Evolutionary conservation across 2,888 invertebrate genomes (phyloP), one percentile per base, ranked within the genome.

Genomic region (Leptopilina myrica): DNA sequence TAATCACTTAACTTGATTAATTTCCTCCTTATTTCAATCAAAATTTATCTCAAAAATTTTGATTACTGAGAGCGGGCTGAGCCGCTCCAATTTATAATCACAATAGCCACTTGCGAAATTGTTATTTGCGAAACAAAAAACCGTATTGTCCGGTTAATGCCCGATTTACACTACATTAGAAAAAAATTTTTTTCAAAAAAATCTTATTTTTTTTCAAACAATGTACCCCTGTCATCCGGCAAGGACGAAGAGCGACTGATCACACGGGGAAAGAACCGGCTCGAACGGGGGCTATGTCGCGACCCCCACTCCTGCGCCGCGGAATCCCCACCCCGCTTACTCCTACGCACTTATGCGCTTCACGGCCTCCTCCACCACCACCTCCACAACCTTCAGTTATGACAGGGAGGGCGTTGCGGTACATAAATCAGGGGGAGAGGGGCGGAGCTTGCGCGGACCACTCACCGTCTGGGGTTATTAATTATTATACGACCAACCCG

Each of bases 351-450:
- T 64, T 66, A 64, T 53, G 56, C 69, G 80, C 67, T 76, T 64
- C 64, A 78, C 80, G 76, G 69, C 83, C 81, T 83, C 83, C 81
- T 83, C 84, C 82, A 81, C 81, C 81, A 79, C 79, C 81, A 69
- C 77, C 80, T 64, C 79, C 77, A 78, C 78, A 79, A 76, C 83
- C 40, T 14, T 26, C 33, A 26, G 88, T 91, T 91, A 91, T 91
- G 91, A 91, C 91, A 91, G 88, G 86, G 88, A 88, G 89, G 91
- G 91, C 91, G 91, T 89, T 87, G 88, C 91, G 89, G 88, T 91
- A 91, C 91, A 91, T 91, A 91, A 91, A 91, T 91, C 90, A 90
- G 89, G 89, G 88, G 89, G 86, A 86, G 84, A 86, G 86, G 85
- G 91, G 91, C 91, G 91, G 91, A 81, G 91, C 90, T 79, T 87